Conservation (phyloP, 1,140 invertebrate genomes). For the Drosophila lacertosa region DNA sequence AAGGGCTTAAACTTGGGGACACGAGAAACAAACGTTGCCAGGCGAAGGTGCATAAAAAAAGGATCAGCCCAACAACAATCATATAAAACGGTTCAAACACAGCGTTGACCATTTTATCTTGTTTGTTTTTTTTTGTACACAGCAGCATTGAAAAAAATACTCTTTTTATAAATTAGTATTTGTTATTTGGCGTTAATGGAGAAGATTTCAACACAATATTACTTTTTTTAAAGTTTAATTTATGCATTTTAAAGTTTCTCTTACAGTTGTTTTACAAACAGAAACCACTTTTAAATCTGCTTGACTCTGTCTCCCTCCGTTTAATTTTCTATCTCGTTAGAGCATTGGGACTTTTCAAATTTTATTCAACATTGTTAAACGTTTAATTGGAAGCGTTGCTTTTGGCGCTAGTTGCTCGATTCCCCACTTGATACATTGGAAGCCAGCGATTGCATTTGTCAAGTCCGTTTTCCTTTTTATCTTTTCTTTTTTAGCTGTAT, state of each 20-base stretch:
- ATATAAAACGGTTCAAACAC: not conserved
- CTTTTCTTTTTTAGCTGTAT: not conserved
- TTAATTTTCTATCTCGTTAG: too few relatives aligned
- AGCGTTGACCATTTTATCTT: not conserved
- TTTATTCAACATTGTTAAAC: not conserved
- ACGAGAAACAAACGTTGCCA: constrained; percentile 14
- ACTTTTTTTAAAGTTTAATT: too few relatives aligned
- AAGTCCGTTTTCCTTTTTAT: too few relatives aligned
- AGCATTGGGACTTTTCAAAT: too few relatives aligned
- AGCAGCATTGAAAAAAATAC: not conserved
- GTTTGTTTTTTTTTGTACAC: not conserved
- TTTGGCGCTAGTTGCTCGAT: not conserved
- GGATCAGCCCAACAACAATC: not conserved
- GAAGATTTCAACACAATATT: too few relatives aligned
- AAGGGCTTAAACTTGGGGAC: constrained; percentile 14
- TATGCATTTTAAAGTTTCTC: too few relatives aligned
- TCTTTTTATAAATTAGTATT: not conserved
- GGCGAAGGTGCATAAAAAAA: not conserved
- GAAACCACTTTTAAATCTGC: not conserved
- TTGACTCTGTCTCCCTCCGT: too few relatives aligned
- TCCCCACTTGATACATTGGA: not conserved
- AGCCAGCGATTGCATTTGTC: constrained; percentile 12
- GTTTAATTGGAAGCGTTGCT: constrained; percentile 1
- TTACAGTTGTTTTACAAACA: too few relatives aligned
- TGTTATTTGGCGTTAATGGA: too few relatives aligned